Conservation (phyloP, 2,888 invertebrate species). For the Drosophila leonis region DNA sequence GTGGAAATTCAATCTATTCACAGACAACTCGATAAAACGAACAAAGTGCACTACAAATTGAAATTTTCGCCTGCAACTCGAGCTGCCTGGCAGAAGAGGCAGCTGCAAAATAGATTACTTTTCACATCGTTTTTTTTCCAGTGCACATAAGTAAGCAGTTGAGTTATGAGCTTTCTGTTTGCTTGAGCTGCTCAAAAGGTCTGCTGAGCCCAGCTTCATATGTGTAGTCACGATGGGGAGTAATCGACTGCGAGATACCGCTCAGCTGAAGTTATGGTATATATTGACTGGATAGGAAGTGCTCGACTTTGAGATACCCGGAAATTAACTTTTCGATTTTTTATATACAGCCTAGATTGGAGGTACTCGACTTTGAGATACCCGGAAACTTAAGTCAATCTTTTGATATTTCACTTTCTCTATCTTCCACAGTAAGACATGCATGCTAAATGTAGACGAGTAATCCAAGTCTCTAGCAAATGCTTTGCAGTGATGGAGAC, state of each 20-base stretch:
- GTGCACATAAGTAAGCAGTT: slow-evolving; percentile 20
- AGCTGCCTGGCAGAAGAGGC: slow-evolving; percentile 30
- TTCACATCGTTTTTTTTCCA: slow-evolving; percentile 4
- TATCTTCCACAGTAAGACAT: no score
- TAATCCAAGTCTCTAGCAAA: no score
- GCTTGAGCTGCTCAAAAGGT: slow-evolving; percentile 31
- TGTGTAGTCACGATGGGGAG: slow-evolving; percentile 25
- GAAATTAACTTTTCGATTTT: background rate
- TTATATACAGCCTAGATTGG: slow-evolving; percentile 29
- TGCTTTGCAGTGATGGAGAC: no score
- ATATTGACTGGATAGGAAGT: slow-evolving; percentile 25
- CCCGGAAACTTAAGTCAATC: background rate
- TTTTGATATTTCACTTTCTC: slow-evolving; percentile 17
- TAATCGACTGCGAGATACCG: background rate
- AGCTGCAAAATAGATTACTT: slow-evolving; percentile 31
- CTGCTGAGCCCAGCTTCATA: slow-evolving; percentile 19
- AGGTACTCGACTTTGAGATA: background rate
- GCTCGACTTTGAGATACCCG: background rate
- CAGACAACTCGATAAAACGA: slow-evolving; percentile 43
- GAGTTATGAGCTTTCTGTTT: slow-evolving; percentile 21
- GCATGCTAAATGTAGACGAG: no score
- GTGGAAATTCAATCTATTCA: slow-evolving; percentile 50
- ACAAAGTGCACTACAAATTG: slow-evolving; percentile 49
- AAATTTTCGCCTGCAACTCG: slow-evolving; percentile 38
- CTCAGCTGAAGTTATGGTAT: background rate